phyloP scores from a whole-genome alignment of 2,888 invertebrate species.

The Nomada goodeniana region DNA sequence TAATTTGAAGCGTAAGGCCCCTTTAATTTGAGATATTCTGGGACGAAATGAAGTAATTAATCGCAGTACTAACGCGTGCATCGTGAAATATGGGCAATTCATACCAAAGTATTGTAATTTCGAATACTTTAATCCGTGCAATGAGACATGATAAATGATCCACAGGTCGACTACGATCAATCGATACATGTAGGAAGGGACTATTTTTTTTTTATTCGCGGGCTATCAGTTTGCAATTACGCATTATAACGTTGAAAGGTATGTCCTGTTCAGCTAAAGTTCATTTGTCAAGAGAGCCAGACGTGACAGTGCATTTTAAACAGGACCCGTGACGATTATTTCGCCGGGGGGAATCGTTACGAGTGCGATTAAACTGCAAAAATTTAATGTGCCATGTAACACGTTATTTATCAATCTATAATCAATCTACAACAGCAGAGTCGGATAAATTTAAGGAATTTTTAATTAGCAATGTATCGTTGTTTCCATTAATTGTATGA shows the following conservation, averaged over 20 bases:
- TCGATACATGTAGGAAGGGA: conserved; percentile 17
- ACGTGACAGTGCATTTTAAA: conserved; percentile 17
- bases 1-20: neutral
- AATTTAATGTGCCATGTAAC: conserved; percentile 23
- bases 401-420: neutral
- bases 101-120: neutral
- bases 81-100: neutral
- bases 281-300: conserved; percentile 44
- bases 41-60: neutral
- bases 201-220: conserved; percentile 18
- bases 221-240: conserved; percentile 35
- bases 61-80: no score
- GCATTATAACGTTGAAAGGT: conserved; percentile 29
- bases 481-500: neutral
- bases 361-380: conserved; percentile 46
- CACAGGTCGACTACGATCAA: neutral
- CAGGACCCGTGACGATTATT: conserved; percentile 17
- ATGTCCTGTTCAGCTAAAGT: conserved; percentile 27
- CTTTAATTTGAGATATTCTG: neutral
- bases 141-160: conserved; percentile 13
- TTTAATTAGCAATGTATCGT: neutral
- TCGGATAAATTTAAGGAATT: no score
- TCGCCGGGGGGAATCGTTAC: conserved; percentile 30
- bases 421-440: no score
- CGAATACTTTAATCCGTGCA: neutral